phyloP scores from a whole-genome alignment of 92 coral and sea anemone genomes.

The Zoanthus gigantus region DNA sequence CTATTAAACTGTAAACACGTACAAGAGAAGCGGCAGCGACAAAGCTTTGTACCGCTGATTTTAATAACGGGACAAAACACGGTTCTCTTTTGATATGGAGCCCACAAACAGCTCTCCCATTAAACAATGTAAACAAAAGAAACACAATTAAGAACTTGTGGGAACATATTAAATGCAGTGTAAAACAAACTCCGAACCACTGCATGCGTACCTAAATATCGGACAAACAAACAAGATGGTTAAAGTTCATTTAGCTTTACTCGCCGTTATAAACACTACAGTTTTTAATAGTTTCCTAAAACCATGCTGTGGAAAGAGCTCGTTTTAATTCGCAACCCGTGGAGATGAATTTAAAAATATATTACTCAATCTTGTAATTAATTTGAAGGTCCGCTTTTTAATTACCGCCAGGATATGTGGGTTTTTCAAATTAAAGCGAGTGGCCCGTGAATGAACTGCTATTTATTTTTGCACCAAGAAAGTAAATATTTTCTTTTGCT shows the following conservation, averaged over 20 bases:
- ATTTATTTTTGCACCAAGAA: conserved; percentile 61
- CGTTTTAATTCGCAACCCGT: conserved; percentile 50
- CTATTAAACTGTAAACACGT: conserved; percentile 42
- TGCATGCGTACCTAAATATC: conserved; percentile 28
- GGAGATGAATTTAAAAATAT: conserved; percentile 43
- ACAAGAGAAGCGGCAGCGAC: conserved; percentile 47
- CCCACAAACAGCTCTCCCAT: conserved; percentile 66
- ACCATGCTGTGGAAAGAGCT: conserved; percentile 24
- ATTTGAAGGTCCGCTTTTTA: conserved; percentile 64
- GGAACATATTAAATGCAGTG: conserved; percentile 31
- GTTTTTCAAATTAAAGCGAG: conserved; percentile 86
- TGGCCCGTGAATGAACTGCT: conserved; percentile 64
- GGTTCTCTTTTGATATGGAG: conserved; percentile 44
- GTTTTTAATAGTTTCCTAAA: conserved; percentile 32
- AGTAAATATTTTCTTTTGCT: conserved; percentile 68
- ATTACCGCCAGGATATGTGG: conserved; percentile 80
- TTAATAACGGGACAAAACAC: conserved; percentile 49
- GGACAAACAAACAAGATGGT: conserved; percentile 33
- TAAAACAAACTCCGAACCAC: conserved; percentile 33
- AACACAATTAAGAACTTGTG: conserved; percentile 63
- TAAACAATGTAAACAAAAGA: conserved; percentile 74
- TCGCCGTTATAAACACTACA: conserved; percentile 8
- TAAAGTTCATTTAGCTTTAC: conserved; percentile 21
- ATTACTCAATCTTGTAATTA: conserved; percentile 45
- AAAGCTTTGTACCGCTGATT: conserved; percentile 42